phyloP scores from a whole-genome alignment of 1,140 invertebrate genomes.

The Hylyphantes graminicola region DNA sequence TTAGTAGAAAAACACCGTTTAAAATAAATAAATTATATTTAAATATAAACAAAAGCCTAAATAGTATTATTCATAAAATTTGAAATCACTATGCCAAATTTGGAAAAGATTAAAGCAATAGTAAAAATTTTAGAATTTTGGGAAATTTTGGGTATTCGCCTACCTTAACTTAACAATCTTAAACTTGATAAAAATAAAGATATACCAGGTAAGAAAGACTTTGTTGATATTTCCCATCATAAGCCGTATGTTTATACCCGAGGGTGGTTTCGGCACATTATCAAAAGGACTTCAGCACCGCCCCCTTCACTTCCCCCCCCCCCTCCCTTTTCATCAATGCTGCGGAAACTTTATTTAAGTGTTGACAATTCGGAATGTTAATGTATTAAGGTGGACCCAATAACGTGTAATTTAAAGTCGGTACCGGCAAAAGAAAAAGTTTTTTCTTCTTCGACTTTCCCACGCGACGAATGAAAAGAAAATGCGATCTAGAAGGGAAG shows the following conservation, averaged over 20 bases:
- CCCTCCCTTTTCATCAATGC: constrained; percentile 16
- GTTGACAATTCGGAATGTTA: constrained; percentile 57
- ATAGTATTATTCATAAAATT: too few species aligned
- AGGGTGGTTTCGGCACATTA: constrained; percentile 44
- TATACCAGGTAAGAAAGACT: too few species aligned
- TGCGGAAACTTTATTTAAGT: constrained; percentile 54
- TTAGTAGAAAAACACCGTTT: too few species aligned
- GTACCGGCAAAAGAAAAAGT: constrained; percentile 39
- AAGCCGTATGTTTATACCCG: constrained; percentile 7
- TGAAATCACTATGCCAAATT: too few species aligned
- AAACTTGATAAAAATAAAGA: too few species aligned
- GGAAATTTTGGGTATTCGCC: too few species aligned
- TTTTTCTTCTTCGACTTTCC: constrained; percentile 8
- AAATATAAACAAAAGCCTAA: too few species aligned
- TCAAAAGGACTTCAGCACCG: constrained; percentile 31
- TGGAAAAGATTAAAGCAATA: too few species aligned
- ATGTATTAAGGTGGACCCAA: constrained; percentile 24
- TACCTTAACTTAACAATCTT: too few species aligned
- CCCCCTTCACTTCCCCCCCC: constrained; percentile 30
- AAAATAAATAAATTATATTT: too few species aligned
- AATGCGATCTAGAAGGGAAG: not conserved
- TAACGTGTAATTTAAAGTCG: constrained; percentile 55
- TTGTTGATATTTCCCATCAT: not conserved
- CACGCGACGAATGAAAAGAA: not conserved
- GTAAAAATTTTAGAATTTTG: too few species aligned